Base-by-base conservation (phyloP, 1,140 invertebrate species). In the Drosophila bocqueti region DNA sequence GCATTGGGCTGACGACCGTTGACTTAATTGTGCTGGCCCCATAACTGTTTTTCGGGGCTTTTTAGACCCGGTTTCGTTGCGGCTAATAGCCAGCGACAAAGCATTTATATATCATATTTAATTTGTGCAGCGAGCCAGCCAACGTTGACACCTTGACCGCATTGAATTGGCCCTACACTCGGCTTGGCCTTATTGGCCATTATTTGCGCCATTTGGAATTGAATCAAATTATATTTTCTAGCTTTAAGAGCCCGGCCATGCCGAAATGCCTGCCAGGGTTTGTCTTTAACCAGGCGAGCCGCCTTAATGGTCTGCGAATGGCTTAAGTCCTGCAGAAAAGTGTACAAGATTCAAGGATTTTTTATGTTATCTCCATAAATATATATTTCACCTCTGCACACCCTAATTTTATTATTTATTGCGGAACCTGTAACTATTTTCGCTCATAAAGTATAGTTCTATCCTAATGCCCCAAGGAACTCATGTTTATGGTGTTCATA, bases 61-160 rank as follows among this genome's bases (percentile, higher is more conserved):
- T 54, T 61, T 49, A 15, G 64, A 55, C 74, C 75, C 74, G 63
- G 75, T 76, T 76, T n/a, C 42, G 24, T 43, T 21, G 21, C 59
- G 67, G 79, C 68, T 79, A 81, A 74, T 83, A 67, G 65, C 64
- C 67, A 50, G 50, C 76, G 21, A 57, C 54, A 43, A 58, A 83
- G n/a, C 49, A 18, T 11, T 24, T 57, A 61, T 43, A 57, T 71
- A 71, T 57, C 29, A 36, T 57, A 61, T 43, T 68, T 71, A 71
- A 68, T 71, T 71, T 68, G 67, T 71, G 67, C 67, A 68, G 49
- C 26, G 11, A 40, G 42, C 47, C 24, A 59, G 65, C 52, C 58
- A 52, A 24, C 65, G n/a, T 49, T 89, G 85, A 81, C 85, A 89
- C 84, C 84, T 89, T 89, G 84, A 89, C 84, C 84, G 84, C 81